phyloP scores from a whole-genome alignment of 1,140 invertebrate species.

The Magallana ariakensis region DNA sequence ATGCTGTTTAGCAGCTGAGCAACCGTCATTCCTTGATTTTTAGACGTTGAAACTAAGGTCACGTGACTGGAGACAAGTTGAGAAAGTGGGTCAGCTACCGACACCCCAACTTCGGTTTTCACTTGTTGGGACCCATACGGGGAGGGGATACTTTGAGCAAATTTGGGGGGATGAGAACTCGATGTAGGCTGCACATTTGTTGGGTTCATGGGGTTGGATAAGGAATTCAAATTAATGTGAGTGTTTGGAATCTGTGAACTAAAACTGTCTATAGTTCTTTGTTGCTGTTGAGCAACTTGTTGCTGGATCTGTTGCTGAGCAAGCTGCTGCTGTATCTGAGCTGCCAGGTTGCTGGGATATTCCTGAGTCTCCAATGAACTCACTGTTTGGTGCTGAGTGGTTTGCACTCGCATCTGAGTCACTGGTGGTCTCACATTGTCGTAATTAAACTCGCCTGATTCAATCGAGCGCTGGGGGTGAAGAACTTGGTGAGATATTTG shows the following conservation, averaged over 20 bases:
- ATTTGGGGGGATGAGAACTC: conserved; percentile 53
- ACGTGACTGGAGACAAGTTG: conserved; percentile 42
- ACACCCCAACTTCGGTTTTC: conserved; percentile 21
- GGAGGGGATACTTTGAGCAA: conserved; percentile 50
- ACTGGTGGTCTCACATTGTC: conserved; percentile 16
- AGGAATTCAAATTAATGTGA: conserved; percentile 21
- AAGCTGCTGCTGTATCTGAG: conserved; percentile 52
- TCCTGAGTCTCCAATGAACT: conserved; percentile 33
- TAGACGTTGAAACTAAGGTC: conserved; percentile 48
- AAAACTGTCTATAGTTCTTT: conserved; percentile 4
- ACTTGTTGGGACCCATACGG: conserved; percentile 48
- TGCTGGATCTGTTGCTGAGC: conserved; percentile 48
- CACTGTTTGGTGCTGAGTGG: conserved; percentile 23
- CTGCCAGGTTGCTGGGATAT: conserved; percentile 36
- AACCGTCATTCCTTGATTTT: conserved; percentile 49
- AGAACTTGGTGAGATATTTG: conserved; percentile 54
- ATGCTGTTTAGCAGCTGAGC: conserved; percentile 68
- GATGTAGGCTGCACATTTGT: conserved; percentile 42
- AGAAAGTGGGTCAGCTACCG: conserved; percentile 19
- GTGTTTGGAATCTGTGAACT: not conserved
- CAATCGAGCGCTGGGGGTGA: conserved; percentile 60
- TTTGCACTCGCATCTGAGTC: conserved; percentile 10
- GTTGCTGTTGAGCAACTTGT: conserved; percentile 1
- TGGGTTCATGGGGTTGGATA: conserved; percentile 51
- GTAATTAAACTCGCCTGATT: conserved; percentile 48